Base-by-base conservation (phyloP, 1,140 invertebrate genomes). In the Cherax destructor region DNA sequence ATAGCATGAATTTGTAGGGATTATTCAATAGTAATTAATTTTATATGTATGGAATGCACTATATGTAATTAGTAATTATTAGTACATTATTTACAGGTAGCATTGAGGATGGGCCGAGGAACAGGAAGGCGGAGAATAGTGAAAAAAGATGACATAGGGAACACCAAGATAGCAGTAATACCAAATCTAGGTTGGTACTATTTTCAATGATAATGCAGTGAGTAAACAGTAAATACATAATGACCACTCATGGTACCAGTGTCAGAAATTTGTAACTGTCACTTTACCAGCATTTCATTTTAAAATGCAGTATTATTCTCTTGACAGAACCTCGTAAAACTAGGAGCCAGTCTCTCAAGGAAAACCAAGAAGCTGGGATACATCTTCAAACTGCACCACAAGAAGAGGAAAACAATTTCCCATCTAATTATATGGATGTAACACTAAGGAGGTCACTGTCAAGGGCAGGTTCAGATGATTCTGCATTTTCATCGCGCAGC, bases 291-390 rank as follows among this genome's bases (percentile, higher is more conserved):
- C 69, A 7, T 30, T 30, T 9, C 30, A 30, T 74, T 74, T 10
- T 10, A 74, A 30, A 6, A 74, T 74, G 30, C 24, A 9, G 24
- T 24, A 10, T 74, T 24, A 30, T 74, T 74, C 5, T 74, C 24
- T 30, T 30, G 4, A 74, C 69, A 86, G 84, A 18, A 24, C 30
- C 41, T 21, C 69, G 61, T 52, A 21, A 69, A n/a, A 86, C 84
- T n/a, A 76, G 84, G 18, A 86, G 84, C 74, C 84, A 86, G 24
- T 50, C 84, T 5, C 72, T 77, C 18, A 74, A 50, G 49, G 84
- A 77, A 76, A 86, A 86, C 24, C 84, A 86, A 76, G 84, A 86
- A 86, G 77, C 77, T 76, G 84, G 77, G 21, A 77, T 86, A 52
- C 84, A 76, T 7, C 72, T 41, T 56, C n/a, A 13, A 86, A 50